Percentiles rank a stretch among this genome's conserved stretches.
phyloP scores from a whole-genome alignment of 2,797 vertebrate species.

The Syngnathus acus region DNA sequence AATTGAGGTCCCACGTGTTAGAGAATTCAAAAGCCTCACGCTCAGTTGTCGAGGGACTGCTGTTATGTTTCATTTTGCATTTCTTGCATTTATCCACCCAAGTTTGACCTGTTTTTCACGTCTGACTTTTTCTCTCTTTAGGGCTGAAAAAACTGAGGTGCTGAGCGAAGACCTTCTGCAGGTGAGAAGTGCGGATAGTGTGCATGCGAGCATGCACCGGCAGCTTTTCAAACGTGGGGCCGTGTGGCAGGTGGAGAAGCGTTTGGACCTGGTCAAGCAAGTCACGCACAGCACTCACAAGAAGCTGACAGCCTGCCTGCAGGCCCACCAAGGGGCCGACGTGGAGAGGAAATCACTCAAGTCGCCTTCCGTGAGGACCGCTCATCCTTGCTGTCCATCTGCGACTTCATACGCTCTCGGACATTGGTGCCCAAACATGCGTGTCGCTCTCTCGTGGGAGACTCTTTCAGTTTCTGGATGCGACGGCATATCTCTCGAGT shows the following conservation, averaged over 20 bases:
- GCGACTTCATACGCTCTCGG: no score
- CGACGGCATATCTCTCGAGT: no score
- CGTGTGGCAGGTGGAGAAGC: conserved; percentile 85
- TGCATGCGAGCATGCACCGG: background rate
- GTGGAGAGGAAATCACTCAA: conserved; percentile 90
- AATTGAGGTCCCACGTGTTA: no score
- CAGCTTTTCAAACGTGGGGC: background rate
- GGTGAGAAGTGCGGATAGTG: conserved; percentile 60
- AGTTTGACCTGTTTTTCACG: no score
- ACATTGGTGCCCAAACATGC: no score
- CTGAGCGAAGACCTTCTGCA: conserved; percentile 92
- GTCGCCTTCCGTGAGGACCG: conserved; percentile 61
- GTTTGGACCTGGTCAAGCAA: conserved; percentile 94
- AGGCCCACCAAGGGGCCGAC: conserved; percentile 91
- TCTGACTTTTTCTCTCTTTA: conserved; percentile 25
- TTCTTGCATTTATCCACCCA: no score
- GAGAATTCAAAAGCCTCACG: no score
- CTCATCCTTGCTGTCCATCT: background rate
- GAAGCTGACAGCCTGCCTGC: conserved; percentile 92
- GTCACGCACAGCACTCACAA: conserved; percentile 97
- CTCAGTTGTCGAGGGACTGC: no score
- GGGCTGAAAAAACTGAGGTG: conserved; percentile 95
- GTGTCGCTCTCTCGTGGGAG: no score
- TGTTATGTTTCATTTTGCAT: no score
- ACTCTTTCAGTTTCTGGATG: no score